A percentile compares a stretch with the other conserved stretches of the same genome.
Conservation (phyloP, 2,113 vertebrate genomes). For the Probosciger aterrimus region DNA sequence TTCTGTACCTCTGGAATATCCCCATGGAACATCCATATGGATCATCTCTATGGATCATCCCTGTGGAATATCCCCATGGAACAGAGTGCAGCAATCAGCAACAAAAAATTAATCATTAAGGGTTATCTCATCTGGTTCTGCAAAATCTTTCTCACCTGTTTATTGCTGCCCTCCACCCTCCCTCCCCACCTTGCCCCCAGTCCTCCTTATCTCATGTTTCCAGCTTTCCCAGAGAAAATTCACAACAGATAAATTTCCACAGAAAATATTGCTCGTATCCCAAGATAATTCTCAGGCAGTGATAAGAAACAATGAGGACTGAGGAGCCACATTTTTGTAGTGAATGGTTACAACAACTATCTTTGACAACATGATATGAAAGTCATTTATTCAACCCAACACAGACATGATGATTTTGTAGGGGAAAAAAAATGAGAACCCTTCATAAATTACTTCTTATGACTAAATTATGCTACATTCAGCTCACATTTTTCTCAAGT, state of each 20-base stretch:
- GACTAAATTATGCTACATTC: constrained; percentile 56
- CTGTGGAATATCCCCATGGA: background rate
- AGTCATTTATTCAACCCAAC: constrained; percentile 56
- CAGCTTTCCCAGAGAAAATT: background rate
- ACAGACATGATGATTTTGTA: constrained; percentile 6
- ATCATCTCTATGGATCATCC: no score
- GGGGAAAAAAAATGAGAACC: constrained; percentile 22
- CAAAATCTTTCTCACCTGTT: background rate
- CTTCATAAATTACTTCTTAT: constrained; percentile 55
- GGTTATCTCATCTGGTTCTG: background rate
- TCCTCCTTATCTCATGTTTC: background rate
- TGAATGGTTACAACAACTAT: constrained; percentile 46
- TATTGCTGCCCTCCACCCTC: background rate
- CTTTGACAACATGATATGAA: constrained; percentile 54
- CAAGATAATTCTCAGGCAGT: background rate
- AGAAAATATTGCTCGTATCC: background rate
- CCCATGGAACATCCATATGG: background rate
- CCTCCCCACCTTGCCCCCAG: background rate
- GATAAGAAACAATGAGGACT: constrained; percentile 19
- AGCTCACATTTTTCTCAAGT: constrained; percentile 57
- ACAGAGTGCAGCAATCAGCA: background rate
- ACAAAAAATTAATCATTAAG: background rate
- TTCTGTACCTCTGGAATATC: background rate
- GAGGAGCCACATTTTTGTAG: constrained; percentile 9
- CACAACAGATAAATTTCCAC: background rate